Percentiles rank a stretch among this genome's conserved stretches.
Conservation (phyloP, 2,113 vertebrate species). For the Chloroceryle aenea region DNA sequence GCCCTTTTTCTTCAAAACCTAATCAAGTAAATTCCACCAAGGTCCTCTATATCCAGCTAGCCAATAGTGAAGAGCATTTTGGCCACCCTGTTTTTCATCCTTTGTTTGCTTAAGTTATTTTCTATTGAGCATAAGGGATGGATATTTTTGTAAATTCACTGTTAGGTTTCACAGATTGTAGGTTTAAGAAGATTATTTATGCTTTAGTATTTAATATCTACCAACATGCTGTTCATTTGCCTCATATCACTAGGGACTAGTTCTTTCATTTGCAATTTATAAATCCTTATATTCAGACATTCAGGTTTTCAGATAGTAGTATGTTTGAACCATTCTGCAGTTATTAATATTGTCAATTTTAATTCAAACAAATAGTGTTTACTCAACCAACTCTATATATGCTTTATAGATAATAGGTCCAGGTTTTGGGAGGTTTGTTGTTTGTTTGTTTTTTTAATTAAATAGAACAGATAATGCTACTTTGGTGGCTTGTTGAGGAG, state of each 20-base stretch:
- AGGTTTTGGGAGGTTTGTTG: background rate
- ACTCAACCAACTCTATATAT: background rate
- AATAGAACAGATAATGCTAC: background rate
- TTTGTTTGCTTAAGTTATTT: background rate
- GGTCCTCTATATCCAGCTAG: background rate
- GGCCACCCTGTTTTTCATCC: background rate
- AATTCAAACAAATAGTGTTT: background rate
- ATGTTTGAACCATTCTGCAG: background rate
- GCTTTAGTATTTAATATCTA: conserved; percentile 52
- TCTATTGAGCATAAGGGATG: background rate
- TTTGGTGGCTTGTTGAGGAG: background rate
- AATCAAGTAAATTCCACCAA: background rate
- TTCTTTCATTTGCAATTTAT: conserved; percentile 61
- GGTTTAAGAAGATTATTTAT: conserved; percentile 57
- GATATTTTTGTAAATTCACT: conserved; percentile 39
- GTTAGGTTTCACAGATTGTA: conserved; percentile 35
- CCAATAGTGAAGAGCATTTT: background rate
- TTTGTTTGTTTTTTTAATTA: background rate
- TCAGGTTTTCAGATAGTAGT: background rate
- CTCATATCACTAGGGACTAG: conserved; percentile 4
- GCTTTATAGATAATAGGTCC: background rate
- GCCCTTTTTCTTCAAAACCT: background rate
- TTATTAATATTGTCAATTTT: conserved; percentile 33
- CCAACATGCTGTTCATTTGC: conserved; percentile 41
- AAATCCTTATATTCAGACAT: conserved; percentile 30